Base-by-base conservation (phyloP, 1,140 invertebrate genomes). In the Trissolcus basalis region DNA sequence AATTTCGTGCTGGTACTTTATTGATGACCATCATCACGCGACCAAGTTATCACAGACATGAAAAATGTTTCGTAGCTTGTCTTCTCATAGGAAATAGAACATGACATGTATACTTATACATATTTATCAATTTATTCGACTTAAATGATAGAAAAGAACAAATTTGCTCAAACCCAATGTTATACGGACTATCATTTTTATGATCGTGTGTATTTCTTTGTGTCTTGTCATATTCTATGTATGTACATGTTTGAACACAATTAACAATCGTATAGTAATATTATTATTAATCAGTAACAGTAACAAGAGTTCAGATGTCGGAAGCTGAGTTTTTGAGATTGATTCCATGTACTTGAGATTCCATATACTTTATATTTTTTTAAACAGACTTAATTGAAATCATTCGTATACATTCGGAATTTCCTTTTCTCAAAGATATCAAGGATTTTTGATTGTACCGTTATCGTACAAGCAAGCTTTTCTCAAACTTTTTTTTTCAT, bases 1-100 rank as follows among this genome's bases (percentile, higher is more conserved):
- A 53, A 33, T 41, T 63, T 72, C 64, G 47, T 68, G 16, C 43
- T 55, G 16, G 32, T 69, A 68, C 54, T 64, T 27, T 78, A 59
- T 56, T 64, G 15, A 69, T 69, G 60, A 64, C 68, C 65, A 68
- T 77, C 68, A 55, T 72, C 53, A 74, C 50, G 50, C 68, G 60
- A 80, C 71, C 68, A 80, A 80, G 65, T 82, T 82, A 82, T 79
- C 81, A 80, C 81, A 80, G 72, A 79, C 77, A 75, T 69, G 77
- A 82, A 80, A 72, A 77, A 67, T 68, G 70, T 80, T 77, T 80
- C 65, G 45, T 64, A 71, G 48, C 44, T 76, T 69, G 11, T 65
- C 47, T 15, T 39, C 41, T 43, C 14, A 16, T 56, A 47, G 50
- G 56, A 71, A 70, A 60, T 65, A 61, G 48, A 59, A 58, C 41